Conservation (phyloP, 2,113 vertebrate species). For the Sphaerodactylus townsendi region DNA sequence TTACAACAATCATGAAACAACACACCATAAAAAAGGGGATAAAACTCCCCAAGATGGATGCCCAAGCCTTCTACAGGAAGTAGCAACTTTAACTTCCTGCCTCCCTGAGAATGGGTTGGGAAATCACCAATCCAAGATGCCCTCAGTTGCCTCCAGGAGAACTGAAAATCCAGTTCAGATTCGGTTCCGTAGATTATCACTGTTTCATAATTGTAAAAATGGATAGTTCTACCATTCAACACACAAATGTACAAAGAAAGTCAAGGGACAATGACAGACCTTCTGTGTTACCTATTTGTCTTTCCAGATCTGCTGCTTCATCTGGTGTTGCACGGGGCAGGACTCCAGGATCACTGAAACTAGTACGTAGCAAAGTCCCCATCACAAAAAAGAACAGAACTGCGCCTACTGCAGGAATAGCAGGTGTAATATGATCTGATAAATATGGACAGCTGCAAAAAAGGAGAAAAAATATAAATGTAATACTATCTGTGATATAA, state of each 20-base stretch:
- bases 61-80: no score
- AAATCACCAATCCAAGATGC: no score
- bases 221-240: conserved; percentile 31
- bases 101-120: no score
- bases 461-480: conserved; percentile 39
- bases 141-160: no score
- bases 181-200: neutral
- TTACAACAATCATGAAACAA: no score
- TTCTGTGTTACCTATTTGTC: conserved; percentile 90
- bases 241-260: conserved; percentile 33
- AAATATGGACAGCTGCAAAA: conserved; percentile 86
- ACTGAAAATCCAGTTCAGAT: neutral
- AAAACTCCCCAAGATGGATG: no score
- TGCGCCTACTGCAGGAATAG: conserved; percentile 89
- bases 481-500: conserved; percentile 15
- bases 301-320: conserved; percentile 93
- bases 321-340: conserved; percentile 90
- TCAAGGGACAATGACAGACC: conserved; percentile 57
- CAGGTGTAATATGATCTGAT: conserved; percentile 85
- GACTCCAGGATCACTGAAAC: conserved; percentile 95
- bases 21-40: no score
- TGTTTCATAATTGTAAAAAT: conserved; percentile 6
- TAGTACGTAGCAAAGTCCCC: conserved; percentile 92
- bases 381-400: conserved; percentile 93
- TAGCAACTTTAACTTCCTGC: no score